Conservation (phyloP, 2,797 vertebrate species). For the Euthynnus affinis region DNA sequence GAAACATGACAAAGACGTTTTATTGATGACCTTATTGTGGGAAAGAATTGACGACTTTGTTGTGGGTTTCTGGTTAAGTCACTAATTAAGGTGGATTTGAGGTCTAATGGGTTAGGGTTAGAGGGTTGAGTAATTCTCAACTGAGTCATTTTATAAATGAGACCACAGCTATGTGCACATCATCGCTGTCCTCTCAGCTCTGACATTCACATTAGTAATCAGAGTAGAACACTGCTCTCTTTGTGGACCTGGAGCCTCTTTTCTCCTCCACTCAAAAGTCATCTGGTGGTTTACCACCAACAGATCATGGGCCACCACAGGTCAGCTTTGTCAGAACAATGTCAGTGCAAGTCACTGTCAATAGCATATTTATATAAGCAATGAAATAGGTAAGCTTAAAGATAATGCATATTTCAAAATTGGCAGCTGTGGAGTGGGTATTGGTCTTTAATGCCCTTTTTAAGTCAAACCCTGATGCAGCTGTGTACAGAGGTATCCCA, state of each 20-base stretch:
- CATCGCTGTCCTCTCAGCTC: neutral
- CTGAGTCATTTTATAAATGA: neutral
- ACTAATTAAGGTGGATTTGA: too few species aligned
- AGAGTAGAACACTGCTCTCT: constrained; percentile 29
- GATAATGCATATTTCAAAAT: neutral
- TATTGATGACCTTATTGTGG: too few species aligned
- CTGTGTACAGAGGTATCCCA: neutral
- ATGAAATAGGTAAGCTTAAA: neutral
- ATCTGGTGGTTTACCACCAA: constrained; percentile 16
- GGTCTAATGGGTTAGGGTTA: too few species aligned
- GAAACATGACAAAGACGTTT: too few species aligned
- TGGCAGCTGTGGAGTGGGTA: too few species aligned
- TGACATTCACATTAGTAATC: constrained; percentile 12
- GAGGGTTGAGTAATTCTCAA: too few species aligned
- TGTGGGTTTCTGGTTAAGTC: too few species aligned
- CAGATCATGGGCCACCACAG: constrained; percentile 1
- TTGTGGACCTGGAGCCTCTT: constrained; percentile 16
- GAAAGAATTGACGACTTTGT: too few species aligned
- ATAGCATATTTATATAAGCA: too few species aligned
- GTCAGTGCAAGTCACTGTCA: neutral
- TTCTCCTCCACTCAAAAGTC: neutral
- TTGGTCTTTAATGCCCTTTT: neutral
- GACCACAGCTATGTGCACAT: neutral
- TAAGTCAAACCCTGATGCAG: neutral
- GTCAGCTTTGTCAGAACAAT: constrained; percentile 14